Evolutionary conservation across 2,113 vertebrate species (phyloP).

Genomic region (Channa maculata): DNA sequence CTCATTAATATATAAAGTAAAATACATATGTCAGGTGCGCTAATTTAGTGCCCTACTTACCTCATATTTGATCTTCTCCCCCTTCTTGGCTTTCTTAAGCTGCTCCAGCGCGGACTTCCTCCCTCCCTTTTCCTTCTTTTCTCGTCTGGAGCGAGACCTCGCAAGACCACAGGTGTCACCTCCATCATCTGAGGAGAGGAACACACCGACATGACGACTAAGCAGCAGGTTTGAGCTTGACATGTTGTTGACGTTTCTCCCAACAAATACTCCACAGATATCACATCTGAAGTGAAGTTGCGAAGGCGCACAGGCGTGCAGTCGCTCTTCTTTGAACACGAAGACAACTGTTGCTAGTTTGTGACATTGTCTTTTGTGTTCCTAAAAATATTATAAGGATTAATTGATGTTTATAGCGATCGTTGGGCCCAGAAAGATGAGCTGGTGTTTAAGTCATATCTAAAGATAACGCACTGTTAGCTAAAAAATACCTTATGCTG

Average conservation of each 20-base stretch:
- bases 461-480: not conserved
- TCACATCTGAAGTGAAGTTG: too few relatives aligned
- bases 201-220: not conserved
- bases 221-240: not conserved
- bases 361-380: not conserved
- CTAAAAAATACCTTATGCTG: not conserved
- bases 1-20: too few relatives aligned
- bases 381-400: not conserved
- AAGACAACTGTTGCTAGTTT: not conserved
- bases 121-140: slow-evolving; percentile 91
- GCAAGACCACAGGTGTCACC: slow-evolving; percentile 80
- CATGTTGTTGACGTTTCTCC: not conserved
- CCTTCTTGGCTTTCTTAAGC: slow-evolving; percentile 91
- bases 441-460: not conserved
- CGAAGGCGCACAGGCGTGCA: not conserved
- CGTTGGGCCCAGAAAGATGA: too few relatives aligned
- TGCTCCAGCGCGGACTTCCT: slow-evolving; percentile 93
- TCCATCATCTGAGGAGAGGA: slow-evolving; percentile 49
- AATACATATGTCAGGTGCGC: too few relatives aligned
- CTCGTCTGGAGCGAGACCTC: slow-evolving; percentile 88
- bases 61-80: slow-evolving; percentile 97
- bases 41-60: slow-evolving; percentile 64
- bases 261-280: not conserved
- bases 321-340: too few relatives aligned
- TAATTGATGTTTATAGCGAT: not conserved